Conservation (phyloP, 2,113 vertebrate species). For the Neolamprologus modestus region DNA sequence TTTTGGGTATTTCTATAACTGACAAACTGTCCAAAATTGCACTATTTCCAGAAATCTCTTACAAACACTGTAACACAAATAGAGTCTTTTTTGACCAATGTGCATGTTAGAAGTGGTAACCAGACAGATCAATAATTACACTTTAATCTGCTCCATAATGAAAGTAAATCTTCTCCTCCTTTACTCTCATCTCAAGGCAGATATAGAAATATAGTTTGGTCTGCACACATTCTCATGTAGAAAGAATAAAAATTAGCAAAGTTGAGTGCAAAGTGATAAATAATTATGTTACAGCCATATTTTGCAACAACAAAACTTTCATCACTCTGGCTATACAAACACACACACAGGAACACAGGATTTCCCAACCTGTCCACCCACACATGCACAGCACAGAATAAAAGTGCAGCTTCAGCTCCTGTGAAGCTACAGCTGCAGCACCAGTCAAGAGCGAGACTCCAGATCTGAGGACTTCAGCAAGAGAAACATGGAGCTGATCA, state of each 20-base stretch:
- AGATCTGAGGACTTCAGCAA: background rate
- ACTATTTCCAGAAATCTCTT: background rate
- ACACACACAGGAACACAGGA: background rate
- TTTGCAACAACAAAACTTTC: constrained; percentile 35
- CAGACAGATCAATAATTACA: background rate
- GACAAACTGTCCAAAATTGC: background rate
- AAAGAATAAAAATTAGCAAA: background rate
- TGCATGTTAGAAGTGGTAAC: background rate
- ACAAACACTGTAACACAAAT: background rate
- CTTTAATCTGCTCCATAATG: background rate
- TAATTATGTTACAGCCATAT: background rate
- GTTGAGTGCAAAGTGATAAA: background rate
- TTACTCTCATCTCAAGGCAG: background rate
- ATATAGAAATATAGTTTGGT: background rate
- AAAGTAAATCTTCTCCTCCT: background rate
- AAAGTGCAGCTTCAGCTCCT: background rate
- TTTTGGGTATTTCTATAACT: background rate
- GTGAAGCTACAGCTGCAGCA: background rate
- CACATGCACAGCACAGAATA: constrained; percentile 11
- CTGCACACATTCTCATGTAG: background rate
- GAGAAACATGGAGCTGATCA: constrained; percentile 51
- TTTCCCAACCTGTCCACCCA: background rate
- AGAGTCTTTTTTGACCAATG: background rate
- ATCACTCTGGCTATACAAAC: background rate
- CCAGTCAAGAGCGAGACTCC: background rate